Evolutionary conservation across 1,140 invertebrate species (phyloP), one percentile per base, ranked within the genome.

Genomic region (Mycetomoellerius zeteki): DNA sequence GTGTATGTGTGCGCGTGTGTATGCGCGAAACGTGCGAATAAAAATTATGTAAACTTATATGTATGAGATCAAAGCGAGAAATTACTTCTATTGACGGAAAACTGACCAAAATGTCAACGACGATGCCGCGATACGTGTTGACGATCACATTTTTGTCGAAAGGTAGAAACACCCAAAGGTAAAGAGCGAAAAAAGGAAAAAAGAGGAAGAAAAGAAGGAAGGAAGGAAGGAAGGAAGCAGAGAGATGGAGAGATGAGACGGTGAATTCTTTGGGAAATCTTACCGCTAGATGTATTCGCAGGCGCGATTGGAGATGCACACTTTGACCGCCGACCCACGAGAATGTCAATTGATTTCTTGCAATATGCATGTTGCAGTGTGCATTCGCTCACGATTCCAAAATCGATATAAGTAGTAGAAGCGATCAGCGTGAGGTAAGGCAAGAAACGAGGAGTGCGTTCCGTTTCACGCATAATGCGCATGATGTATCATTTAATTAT

Each of bases 21-120:
- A 30, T 21, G 30, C 33, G 60, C 27, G 19, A 37, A 10, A 43
- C 50, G 67, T 4, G 37, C n/a, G 76, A 27, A 72, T 47, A 69
- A 33, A 16, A 21, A 64, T 69, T 80, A 69, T 62, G 69, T 71
- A 60, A 54, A 56, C 21, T n/a, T 71, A 64, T 71, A 58, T 43
- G 64, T 30, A 27, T n/a, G 80, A 73, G 52, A 73, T 82, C 12
- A 60, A 71, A 58, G 80, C 67, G 72, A 60, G 60, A 85, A 58
- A 90, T 73, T 33, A 85, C 69, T 90, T 90, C 88, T 56, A 75
- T 77, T 90, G 81, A 85, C 21, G 76, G 75, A 80, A 21, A 85
- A 90, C 77, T 71, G 86, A 90, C 88, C 88, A 90, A 90, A 90
- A 90, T 72, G 64, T 90, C 80, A 78, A 82, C 69, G 78, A 85